A percentile compares a stretch with the other conserved stretches of the same genome.
Evolutionary conservation across 2,888 invertebrate genomes (phyloP).

Genomic region (Pseudeuparius sepicola): DNA sequence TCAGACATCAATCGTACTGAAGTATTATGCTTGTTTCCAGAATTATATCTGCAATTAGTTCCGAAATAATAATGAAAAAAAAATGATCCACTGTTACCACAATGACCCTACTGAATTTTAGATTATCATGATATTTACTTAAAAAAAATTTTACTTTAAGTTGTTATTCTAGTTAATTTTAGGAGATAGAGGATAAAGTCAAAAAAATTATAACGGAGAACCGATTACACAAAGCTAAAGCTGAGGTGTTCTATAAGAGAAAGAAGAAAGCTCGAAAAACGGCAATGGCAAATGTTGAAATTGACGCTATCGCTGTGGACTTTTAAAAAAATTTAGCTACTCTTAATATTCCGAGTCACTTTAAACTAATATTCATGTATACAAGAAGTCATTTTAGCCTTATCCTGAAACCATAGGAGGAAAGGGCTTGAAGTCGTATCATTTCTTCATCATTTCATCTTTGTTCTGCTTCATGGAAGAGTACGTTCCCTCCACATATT

Average conservation of each 20-base stretch:
- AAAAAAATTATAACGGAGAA: conserved; percentile 11
- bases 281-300: conserved; percentile 1
- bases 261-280: conserved; percentile 12
- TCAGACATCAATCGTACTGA: no score
- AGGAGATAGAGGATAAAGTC: no score
- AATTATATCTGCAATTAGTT: no score
- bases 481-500: conserved; percentile 10
- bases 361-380: conserved; percentile 8
- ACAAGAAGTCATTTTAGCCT: conserved; percentile 8
- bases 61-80: no score
- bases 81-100: no score
- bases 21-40: no score
- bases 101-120: no score
- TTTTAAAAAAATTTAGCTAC: conserved; percentile 10
- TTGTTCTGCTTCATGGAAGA: conserved; percentile 10
- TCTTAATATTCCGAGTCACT: conserved; percentile 11
- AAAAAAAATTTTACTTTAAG: no score
- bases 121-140: no score
- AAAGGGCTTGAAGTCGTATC: conserved; percentile 10
- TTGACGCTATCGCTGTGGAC: conserved; percentile 11
- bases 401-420: conserved; percentile 8
- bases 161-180: no score
- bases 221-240: conserved; percentile 11
- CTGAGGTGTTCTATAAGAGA: conserved; percentile 13
- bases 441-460: conserved; percentile 13